Evolutionary conservation across 1,140 invertebrate species (phyloP).

Genomic region (Samia ricini): DNA sequence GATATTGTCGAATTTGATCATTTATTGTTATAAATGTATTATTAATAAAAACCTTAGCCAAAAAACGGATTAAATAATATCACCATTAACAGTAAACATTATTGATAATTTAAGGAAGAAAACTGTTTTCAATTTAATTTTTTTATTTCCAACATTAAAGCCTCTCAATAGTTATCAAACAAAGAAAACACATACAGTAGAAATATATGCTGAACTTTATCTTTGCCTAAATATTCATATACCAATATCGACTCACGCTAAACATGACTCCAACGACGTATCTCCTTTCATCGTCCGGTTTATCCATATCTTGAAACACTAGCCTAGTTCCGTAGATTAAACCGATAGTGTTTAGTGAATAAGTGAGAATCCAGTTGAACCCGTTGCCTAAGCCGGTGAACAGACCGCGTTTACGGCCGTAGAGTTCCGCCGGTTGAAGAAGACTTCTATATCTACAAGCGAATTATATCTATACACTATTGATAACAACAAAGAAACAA

Average conservation of each 20-base stretch:
- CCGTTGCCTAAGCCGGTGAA: conserved; percentile 84
- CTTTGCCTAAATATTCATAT: too few relatives aligned
- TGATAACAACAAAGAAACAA: too few relatives aligned
- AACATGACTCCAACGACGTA: conserved; percentile 83
- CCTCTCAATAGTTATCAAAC: too few relatives aligned
- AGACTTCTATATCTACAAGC: conserved; percentile 78
- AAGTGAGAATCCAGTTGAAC: conserved; percentile 86
- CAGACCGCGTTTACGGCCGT: conserved; percentile 83
- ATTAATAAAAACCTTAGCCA: too few relatives aligned
- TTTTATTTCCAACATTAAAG: too few relatives aligned
- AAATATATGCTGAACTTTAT: too few relatives aligned
- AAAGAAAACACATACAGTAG: too few relatives aligned
- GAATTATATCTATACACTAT: conserved; percentile 2
- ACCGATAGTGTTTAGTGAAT: conserved; percentile 86
- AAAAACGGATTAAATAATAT: too few relatives aligned
- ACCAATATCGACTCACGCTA: conserved; percentile 74
- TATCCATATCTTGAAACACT: conserved; percentile 78
- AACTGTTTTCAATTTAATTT: too few relatives aligned
- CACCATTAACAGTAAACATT: too few relatives aligned
- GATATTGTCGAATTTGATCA: background rate
- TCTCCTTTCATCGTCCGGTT: conserved; percentile 71
- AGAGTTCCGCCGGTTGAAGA: conserved; percentile 80
- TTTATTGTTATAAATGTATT: too few relatives aligned
- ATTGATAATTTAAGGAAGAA: too few relatives aligned
- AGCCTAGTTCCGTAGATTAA: conserved; percentile 90